Evolutionary conservation across 2,113 vertebrate genomes (phyloP), one percentile per base, ranked within the genome.

Genomic region (Notiomystis cincta): DNA sequence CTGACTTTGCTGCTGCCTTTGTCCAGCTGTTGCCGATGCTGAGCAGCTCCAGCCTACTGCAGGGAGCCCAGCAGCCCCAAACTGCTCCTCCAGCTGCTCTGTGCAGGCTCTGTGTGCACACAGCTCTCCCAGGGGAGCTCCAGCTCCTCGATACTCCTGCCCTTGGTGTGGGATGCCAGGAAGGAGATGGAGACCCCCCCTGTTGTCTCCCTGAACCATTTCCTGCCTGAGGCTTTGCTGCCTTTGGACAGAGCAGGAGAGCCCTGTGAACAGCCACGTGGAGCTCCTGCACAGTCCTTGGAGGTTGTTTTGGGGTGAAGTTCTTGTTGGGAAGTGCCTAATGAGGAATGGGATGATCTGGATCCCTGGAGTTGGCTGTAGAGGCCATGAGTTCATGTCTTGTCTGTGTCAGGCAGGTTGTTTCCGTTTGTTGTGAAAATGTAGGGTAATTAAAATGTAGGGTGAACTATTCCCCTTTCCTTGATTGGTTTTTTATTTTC

Each of bases 1-100:
- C 1, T 11, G 15, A 1, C 44, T 27, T 42, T 42, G 66, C 92
- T 31, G 60, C 64, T 47, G 84, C 42, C 56, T 69, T 37, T 8
- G 0, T 13, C 20, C 56, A 50, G 81, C 5, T 44, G 72, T 8
- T 72, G 9, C 7, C 1, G 9, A 3, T 4, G 2, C 65, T 4
- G 50, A 57, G 82, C 64, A 76, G 80, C 70, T 53, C 51, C 67
- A 42, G 69, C 17, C 66, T 21, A 50, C 60, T 64, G 87, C 71
- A 30, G 31, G 7, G 62, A 15, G 57, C 85, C 61, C 15, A 2
- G 85, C 1, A 37, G 57, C 78, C 15, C 2, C 1, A 6, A 6
- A 4, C 24, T 37, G 57, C 54, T 30, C 19, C 62, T 80, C 58
- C 70, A 30, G 88, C 65, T 61, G 69, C 69, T 60, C 42, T 4